phyloP scores from a whole-genome alignment of 2,113 vertebrate genomes.

The Rhadina sibilatrix region DNA sequence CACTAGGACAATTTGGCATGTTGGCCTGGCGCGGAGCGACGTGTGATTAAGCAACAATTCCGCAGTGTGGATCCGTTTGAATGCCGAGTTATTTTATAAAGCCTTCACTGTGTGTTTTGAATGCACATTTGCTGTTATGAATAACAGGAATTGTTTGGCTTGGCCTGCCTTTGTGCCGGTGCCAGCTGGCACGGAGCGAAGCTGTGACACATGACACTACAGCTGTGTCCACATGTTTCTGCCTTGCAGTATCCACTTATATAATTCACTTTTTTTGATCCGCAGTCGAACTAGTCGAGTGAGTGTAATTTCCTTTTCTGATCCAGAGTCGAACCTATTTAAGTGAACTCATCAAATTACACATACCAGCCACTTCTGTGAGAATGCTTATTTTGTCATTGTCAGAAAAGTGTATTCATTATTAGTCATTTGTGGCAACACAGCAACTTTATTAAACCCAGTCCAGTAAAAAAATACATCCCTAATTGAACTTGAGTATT shows the following conservation, averaged over 20 bases:
- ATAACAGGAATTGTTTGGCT: slow-evolving; percentile 95
- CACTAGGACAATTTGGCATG: slow-evolving; percentile 51
- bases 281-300: slow-evolving; percentile 70
- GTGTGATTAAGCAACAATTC: slow-evolving; percentile 75
- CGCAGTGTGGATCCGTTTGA: slow-evolving; percentile 73
- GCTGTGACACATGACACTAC: slow-evolving; percentile 90
- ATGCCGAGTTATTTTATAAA: slow-evolving; percentile 79
- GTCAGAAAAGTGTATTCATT: slow-evolving; percentile 42
- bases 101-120: slow-evolving; percentile 80
- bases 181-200: slow-evolving; percentile 86
- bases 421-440: slow-evolving; percentile 57
- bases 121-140: slow-evolving; percentile 88
- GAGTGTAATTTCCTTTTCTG: slow-evolving; percentile 75
- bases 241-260: slow-evolving; percentile 79
- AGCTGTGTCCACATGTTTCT: slow-evolving; percentile 93
- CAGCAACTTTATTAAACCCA: slow-evolving; percentile 61
- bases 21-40: slow-evolving; percentile 50
- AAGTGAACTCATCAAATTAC: slow-evolving; percentile 89
- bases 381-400: slow-evolving; percentile 84
- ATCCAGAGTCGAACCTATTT: slow-evolving; percentile 74
- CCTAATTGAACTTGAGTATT: slow-evolving; percentile 67
- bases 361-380: slow-evolving; percentile 82
- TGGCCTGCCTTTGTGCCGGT: slow-evolving; percentile 78
- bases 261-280: slow-evolving; percentile 88
- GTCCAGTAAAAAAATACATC: slow-evolving; percentile 61